phyloP scores from a whole-genome alignment of 2,888 invertebrate genomes.

The Apotomis betuletana region DNA sequence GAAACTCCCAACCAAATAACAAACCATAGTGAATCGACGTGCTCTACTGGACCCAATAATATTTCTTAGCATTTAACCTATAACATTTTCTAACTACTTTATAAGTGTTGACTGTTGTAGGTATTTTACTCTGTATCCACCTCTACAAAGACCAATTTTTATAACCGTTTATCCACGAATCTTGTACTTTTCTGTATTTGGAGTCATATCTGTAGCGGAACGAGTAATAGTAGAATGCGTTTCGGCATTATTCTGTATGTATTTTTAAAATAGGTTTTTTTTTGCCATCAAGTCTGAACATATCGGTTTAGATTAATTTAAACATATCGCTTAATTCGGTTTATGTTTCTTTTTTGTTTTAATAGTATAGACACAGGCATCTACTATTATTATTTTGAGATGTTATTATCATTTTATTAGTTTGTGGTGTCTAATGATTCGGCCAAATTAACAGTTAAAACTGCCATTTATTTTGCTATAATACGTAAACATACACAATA shows the following conservation, averaged over 20 bases:
- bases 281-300: slow-evolving; percentile 5
- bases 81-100: slow-evolving; percentile 34
- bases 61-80: slow-evolving; percentile 20
- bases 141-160: slow-evolving; percentile 55
- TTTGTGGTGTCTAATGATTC: slow-evolving; percentile 2
- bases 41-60: slow-evolving; percentile 1
- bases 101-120: slow-evolving; percentile 40
- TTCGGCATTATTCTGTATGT: not conserved
- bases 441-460: slow-evolving; percentile 45
- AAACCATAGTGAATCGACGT: slow-evolving; percentile 3
- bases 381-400: not conserved
- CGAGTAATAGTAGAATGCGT: not conserved
- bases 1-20: not conserved
- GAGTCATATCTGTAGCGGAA: slow-evolving; percentile 19
- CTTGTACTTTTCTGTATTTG: slow-evolving; percentile 25
- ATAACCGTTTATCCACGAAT: slow-evolving; percentile 47
- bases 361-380: not conserved
- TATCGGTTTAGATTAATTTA: slow-evolving; percentile 1
- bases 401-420: slow-evolving; percentile 1
- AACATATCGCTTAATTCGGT: not conserved
- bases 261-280: slow-evolving; percentile 3
- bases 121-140: slow-evolving; percentile 48
- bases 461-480: slow-evolving; percentile 70
- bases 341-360: not conserved
- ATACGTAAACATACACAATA: slow-evolving; percentile 57